These are phyloP conservation scores for Glandiceps talaboti DNA, from an alignment of 53 echinoderm and acorn worm genomes.

Conservation along the genomic window DNA sequence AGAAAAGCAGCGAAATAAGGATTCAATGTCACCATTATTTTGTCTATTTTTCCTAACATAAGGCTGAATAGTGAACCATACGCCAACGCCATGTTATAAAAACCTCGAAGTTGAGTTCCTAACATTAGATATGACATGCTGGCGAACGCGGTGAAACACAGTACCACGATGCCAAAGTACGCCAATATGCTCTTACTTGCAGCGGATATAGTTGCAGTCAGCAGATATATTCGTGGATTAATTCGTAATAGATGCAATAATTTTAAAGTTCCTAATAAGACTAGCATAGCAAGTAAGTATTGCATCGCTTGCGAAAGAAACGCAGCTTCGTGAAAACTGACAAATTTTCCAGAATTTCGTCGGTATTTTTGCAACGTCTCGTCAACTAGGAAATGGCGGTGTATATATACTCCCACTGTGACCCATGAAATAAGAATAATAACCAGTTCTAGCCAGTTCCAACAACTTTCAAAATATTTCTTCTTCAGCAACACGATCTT, in stretches of 20 bases:
- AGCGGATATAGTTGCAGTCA: slow-evolving; percentile 48
- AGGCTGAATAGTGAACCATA: slow-evolving; percentile 38
- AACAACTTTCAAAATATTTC: slow-evolving; percentile 29
- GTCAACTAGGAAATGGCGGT: slow-evolving; percentile 34
- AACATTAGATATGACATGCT: slow-evolving; percentile 40
- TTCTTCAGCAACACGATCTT: slow-evolving; percentile 16
- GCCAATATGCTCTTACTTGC: slow-evolving; percentile 29
- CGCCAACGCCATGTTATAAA: slow-evolving; percentile 32
- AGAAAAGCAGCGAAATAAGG: slow-evolving; percentile 28
- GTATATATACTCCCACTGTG: slow-evolving; percentile 42
- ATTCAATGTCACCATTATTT: slow-evolving; percentile 19
- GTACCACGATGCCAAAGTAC: slow-evolving; percentile 27
- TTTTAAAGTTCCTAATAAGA: slow-evolving; percentile 65
- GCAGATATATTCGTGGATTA: slow-evolving; percentile 72
- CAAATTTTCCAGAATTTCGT: slow-evolving; percentile 11
- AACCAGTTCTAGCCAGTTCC: slow-evolving; percentile 63
- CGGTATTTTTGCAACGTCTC: slow-evolving; percentile 25
- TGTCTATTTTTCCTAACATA: slow-evolving; percentile 57
- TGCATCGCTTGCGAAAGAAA: slow-evolving; percentile 31
- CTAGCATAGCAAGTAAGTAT: slow-evolving; percentile 44
- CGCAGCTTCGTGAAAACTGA: slow-evolving; percentile 51
- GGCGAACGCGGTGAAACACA: slow-evolving; percentile 36
- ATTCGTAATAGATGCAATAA: slow-evolving; percentile 62
- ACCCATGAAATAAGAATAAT: slow-evolving; percentile 32
- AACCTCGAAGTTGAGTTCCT: slow-evolving; percentile 26